Evolutionary conservation across 1,140 invertebrate species (phyloP).

Genomic region (Eueides isabella): DNA sequence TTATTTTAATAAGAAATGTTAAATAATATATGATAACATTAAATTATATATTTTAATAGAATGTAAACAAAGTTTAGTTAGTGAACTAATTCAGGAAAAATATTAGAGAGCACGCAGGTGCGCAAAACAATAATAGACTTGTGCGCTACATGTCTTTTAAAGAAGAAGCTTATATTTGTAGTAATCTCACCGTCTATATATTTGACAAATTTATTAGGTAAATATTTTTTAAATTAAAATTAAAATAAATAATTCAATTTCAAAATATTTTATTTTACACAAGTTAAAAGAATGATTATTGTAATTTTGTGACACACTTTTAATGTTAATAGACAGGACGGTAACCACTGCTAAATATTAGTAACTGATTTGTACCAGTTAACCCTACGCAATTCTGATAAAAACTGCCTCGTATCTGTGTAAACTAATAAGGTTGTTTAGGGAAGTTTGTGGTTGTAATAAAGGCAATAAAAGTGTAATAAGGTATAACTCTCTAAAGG

Average conservation of each 20-base stretch:
- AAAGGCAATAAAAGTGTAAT: constrained; percentile 61
- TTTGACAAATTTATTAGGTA: no score
- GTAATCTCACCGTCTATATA: no score
- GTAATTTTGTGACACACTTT: not conserved
- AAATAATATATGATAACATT: no score
- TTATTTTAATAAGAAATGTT: no score
- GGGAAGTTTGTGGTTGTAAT: constrained; percentile 47
- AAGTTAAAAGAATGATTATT: no score
- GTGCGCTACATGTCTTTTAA: not conserved
- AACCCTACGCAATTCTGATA: constrained; percentile 42
- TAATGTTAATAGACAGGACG: not conserved
- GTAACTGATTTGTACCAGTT: constrained; percentile 29
- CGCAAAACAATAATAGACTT: not conserved
- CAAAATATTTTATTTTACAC: no score
- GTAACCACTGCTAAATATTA: not conserved
- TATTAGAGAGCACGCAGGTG: not conserved
- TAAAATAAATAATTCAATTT: no score
- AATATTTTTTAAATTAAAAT: no score
- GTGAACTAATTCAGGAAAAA: not conserved
- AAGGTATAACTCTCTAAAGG: constrained; percentile 52
- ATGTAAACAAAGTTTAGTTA: no score
- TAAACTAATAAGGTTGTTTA: constrained; percentile 48
- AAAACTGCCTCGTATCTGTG: constrained; percentile 35
- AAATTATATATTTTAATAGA: no score
- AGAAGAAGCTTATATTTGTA: not conserved